These are phyloP conservation scores for Choloepus hoffmanni DNA, from an alignment of 2,113 vertebrate species.

Conservation along the genomic window DNA sequence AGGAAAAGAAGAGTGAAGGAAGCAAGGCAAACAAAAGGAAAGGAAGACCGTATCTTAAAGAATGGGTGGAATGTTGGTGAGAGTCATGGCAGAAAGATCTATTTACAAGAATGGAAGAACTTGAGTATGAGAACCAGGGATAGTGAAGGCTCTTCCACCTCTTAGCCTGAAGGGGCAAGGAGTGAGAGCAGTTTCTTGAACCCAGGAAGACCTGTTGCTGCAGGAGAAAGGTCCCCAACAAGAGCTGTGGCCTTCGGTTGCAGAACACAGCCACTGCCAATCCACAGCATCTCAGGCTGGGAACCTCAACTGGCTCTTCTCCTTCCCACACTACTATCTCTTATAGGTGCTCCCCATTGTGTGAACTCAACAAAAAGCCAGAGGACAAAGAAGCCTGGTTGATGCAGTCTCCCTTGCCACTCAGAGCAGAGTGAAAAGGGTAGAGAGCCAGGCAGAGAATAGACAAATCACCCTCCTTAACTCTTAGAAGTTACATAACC, in stretches of 20 bases:
- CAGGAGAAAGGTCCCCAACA: background rate
- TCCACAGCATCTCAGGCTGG: background rate
- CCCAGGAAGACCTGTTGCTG: background rate
- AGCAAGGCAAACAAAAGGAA: background rate
- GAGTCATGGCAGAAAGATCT: background rate
- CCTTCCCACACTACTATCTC: background rate
- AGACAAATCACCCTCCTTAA: background rate
- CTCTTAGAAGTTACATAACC: background rate
- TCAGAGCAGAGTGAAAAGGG: background rate
- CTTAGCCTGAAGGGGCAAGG: background rate
- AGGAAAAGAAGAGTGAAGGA: background rate
- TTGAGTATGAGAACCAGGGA: background rate
- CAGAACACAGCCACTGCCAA: background rate
- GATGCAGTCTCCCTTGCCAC: background rate
- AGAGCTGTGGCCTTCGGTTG: background rate
- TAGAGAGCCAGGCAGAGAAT: background rate
- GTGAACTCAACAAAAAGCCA: background rate
- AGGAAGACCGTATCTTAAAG: background rate
- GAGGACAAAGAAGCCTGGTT: background rate
- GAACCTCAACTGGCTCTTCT: background rate
- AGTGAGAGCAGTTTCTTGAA: background rate
- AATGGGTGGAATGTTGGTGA: background rate
- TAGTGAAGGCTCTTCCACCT: background rate
- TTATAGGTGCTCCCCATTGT: background rate
- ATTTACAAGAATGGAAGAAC: background rate